Evolutionary conservation across 2,113 vertebrate species (phyloP), one percentile per base, ranked within the genome.

Genomic region (Camelus bactrianus): DNA sequence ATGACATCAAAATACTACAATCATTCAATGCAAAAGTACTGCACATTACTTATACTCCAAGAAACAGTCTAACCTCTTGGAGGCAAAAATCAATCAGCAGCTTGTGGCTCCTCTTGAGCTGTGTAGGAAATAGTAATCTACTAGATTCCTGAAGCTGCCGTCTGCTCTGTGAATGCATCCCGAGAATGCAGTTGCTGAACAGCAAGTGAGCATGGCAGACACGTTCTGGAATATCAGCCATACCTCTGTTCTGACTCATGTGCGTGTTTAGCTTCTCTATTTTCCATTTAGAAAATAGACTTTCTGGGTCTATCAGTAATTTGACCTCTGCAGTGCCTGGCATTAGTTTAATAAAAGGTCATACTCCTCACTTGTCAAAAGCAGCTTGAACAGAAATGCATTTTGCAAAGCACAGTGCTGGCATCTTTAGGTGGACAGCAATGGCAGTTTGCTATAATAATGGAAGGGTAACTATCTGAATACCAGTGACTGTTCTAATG

Each of bases 251-350:
- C 65, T 94, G 80, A 88, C 84, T 92, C 93, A 79, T 80, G 67
- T 56, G n/a, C 60, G 52, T 79, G 83, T 79, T 93, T 95, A 88
- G 67, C 90, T 46, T 91, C 76, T 85, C 67, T 73, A 5, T 93
- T 95, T 97, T 98, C 79, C 86, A 95, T 93, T 84, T 82, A 89
- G 75, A 62, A 96, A 96, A 72, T 95, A 93, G 80, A 92, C 72
- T 86, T 94, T 88, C 60, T 94, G 5, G 52, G 4, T 72, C 65
- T 58, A 82, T 84, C 38, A 88, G 77, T 97, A 96, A 79, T 85
- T 89, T 95, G 30, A 90, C 38, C 87, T 97, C 48, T 92, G 12
- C 19, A 82, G 72, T 62, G 16, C 58, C 50, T 30, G 20, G 19
- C 70, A 26, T 32, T 92, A 19, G n/a, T 42, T 94, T 69, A 96